phyloP scores from a whole-genome alignment of 1,140 invertebrate genomes.

The Ooceraea biroi region DNA sequence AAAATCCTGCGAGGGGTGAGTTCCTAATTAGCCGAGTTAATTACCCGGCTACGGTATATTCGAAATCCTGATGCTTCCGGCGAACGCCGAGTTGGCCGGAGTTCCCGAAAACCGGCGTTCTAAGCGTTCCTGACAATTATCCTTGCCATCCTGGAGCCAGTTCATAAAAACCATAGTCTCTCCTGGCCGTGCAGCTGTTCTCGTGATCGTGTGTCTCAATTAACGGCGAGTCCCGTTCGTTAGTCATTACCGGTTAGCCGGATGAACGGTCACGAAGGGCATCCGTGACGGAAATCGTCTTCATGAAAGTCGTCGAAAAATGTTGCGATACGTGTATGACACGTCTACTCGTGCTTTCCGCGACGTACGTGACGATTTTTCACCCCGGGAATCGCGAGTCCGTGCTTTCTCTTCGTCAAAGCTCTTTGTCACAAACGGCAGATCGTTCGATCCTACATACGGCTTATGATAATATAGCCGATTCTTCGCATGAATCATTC shows the following conservation, averaged over 20 bases:
- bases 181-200: constrained; percentile 50
- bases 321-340: constrained; percentile 3
- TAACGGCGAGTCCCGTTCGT: constrained; percentile 54
- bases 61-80: constrained; percentile 19
- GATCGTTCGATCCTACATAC: constrained; percentile 1
- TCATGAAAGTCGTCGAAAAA: constrained; percentile 24
- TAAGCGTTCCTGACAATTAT: constrained; percentile 49
- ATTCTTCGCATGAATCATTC: constrained; percentile 41
- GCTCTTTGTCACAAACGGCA: constrained; percentile 12
- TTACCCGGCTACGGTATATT: not conserved
- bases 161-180: constrained; percentile 36
- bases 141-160: constrained; percentile 9
- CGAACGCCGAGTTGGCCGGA: constrained; percentile 3
- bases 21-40: constrained; percentile 20
- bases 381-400: constrained; percentile 22
- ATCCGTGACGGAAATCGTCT: constrained; percentile 10
- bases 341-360: not conserved
- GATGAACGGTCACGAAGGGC: not conserved
- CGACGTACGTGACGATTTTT: constrained; percentile 43
- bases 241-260: constrained; percentile 48
- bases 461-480: constrained; percentile 31
- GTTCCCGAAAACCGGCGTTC: constrained; percentile 30
- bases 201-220: constrained; percentile 60
- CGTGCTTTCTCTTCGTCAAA: constrained; percentile 36
- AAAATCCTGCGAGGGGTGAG: not conserved